These are phyloP conservation scores for Drosophila grimshawi DNA, from an alignment of 1,140 invertebrate genomes.

Conservation along the genomic window DNA sequence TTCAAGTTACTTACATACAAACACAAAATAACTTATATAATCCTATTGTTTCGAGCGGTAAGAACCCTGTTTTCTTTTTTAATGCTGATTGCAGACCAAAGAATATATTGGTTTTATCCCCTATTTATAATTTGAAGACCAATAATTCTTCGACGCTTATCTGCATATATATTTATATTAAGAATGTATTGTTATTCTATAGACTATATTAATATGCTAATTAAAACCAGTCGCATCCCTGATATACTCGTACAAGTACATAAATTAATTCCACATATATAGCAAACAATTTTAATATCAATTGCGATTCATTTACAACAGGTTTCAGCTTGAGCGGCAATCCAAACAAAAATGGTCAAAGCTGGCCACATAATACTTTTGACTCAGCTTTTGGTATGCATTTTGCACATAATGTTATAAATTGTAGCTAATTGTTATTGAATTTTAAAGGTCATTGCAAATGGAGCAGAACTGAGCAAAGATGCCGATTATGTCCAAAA, in stretches of 20 bases:
- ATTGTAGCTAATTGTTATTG: slow-evolving; percentile 27
- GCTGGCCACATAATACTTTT: slow-evolving; percentile 69
- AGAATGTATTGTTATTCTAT: neutral
- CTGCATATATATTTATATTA: slow-evolving; percentile 9
- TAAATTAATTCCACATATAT: slow-evolving; percentile 11
- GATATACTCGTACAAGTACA: neutral
- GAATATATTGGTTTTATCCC: neutral
- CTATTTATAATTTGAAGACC: neutral
- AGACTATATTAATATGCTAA: too few relatives aligned
- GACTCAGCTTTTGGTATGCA: slow-evolving; percentile 67
- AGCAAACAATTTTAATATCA: slow-evolving; percentile 22
- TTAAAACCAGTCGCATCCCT: slow-evolving; percentile 4
- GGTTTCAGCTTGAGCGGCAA: slow-evolving; percentile 47
- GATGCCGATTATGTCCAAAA: slow-evolving; percentile 47
- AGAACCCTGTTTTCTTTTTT: too few relatives aligned
- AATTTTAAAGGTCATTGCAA: slow-evolving; percentile 58
- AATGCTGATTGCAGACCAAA: neutral
- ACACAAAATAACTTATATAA: too few relatives aligned
- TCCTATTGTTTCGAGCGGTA: too few relatives aligned
- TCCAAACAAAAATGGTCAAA: slow-evolving; percentile 58
- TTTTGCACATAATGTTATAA: slow-evolving; percentile 8
- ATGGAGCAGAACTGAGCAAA: slow-evolving; percentile 45
- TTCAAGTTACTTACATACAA: too few relatives aligned
- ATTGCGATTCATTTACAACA: slow-evolving; percentile 44
- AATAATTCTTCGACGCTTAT: neutral